Base-by-base conservation (phyloP, 2,888 invertebrate genomes). In the Willowsia nigromaculata region DNA sequence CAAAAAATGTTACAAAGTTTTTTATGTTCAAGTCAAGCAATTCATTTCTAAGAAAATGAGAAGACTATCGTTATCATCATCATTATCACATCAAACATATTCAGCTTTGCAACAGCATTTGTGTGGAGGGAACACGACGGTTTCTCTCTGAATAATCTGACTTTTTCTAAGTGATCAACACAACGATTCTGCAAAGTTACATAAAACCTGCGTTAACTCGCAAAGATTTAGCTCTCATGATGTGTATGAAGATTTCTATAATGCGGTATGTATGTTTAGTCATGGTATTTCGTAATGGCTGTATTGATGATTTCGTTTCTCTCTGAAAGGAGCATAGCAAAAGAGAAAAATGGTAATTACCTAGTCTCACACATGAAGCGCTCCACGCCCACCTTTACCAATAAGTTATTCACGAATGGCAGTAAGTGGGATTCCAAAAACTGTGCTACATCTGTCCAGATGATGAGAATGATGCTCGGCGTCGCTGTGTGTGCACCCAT, bases 291-390 rank as follows among this genome's bases (percentile, higher is more conserved):
- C n/a, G 15, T 43, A 13, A 43, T 22, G 40, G 40, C 22, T 15
- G 47, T 40, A 25, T 43, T 25, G 47, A 47, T 71, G 47, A 71
- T 71, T 22, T 53, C 33, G 11, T 53, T 78, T 78, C 33, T 53
- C 53, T 78, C 53, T 33, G 78, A 50, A 78, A 78, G 53, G 53
- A 53, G 78, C 33, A 50, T 53, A 53, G 78, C 47, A 83, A 76
- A 80, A 85, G 81, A 80, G 82, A 85, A 85, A 85, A 89, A 89
- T 85, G 89, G 84, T 89, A 89, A 89, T 89, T 89, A 89, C 89
- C 76, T 40, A 89, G 84, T 84, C 78, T 84, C 59, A 74, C 89
- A 89, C 81, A 78, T 78, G 59, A 89, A 81, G 33, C 85, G 56
- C 22, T 89, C 89, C 89, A 89, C 89, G 89, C 89, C 89, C 89